Percentiles rank a stretch among this genome's conserved stretches.
phyloP scores from a whole-genome alignment of 2,888 invertebrate species.

The Timema cristinae region DNA sequence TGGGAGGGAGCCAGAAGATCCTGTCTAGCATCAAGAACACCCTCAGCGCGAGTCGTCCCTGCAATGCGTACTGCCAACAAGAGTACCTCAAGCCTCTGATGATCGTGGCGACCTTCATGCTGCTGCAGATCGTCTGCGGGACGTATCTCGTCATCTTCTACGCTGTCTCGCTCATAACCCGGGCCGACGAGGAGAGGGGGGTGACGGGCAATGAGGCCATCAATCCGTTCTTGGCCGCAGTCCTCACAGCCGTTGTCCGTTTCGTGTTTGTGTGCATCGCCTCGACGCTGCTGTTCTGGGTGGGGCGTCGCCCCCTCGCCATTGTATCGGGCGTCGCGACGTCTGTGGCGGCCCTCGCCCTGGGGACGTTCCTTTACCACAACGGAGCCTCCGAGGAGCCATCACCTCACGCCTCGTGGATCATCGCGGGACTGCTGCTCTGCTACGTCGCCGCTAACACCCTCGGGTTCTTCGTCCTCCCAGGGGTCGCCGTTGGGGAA shows the following conservation, averaged over 20 bases:
- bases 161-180: slow-evolving; percentile 63
- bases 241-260: slow-evolving; percentile 64
- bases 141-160: slow-evolving; percentile 76
- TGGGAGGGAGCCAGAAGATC: slow-evolving; percentile 9
- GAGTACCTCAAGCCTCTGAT: slow-evolving; percentile 67
- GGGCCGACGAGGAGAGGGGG: slow-evolving; percentile 19
- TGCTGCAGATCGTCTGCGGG: slow-evolving; percentile 69
- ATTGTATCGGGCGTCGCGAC: slow-evolving; percentile 65
- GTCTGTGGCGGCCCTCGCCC: slow-evolving; percentile 57
- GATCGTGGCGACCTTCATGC: slow-evolving; percentile 68
- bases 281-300: slow-evolving; percentile 59
- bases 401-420: slow-evolving; percentile 39
- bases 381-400: slow-evolving; percentile 31
- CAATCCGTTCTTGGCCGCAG: slow-evolving; percentile 57
- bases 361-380: slow-evolving; percentile 52
- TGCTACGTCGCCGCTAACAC: slow-evolving; percentile 71
- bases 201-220: slow-evolving; percentile 22
- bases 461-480: slow-evolving; percentile 66
- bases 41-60: neutral
- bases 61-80: slow-evolving; percentile 33
- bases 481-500: slow-evolving; percentile 72
- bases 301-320: slow-evolving; percentile 63
- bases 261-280: slow-evolving; percentile 61
- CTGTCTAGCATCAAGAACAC: slow-evolving; percentile 13
- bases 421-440: slow-evolving; percentile 53